Conservation (phyloP, 2,888 invertebrate genomes). For the Caenorhabditis sp. region DNA sequence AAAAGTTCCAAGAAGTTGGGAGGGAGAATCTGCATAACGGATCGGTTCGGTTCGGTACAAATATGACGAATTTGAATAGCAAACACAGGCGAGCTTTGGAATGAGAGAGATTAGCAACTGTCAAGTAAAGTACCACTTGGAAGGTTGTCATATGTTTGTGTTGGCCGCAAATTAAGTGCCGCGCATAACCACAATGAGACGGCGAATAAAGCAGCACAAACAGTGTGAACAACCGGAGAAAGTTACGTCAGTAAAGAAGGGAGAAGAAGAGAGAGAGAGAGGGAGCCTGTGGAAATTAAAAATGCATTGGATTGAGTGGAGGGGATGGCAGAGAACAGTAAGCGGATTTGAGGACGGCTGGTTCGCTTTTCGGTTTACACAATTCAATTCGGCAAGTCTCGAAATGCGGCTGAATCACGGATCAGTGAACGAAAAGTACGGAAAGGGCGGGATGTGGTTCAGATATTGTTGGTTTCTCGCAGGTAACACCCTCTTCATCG, state of each 20-base stretch:
- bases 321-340: conserved; percentile 2
- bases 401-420: conserved; percentile 9
- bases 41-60: neutral
- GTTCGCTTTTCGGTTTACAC: conserved; percentile 4
- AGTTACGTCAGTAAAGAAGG: conserved; percentile 16
- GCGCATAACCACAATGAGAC: conserved; percentile 14
- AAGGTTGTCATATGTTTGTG: conserved; percentile 10
- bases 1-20: neutral
- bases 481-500: neutral
- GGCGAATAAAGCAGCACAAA: conserved; percentile 5
- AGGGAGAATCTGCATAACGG: conserved; percentile 48
- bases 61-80: conserved; percentile 35
- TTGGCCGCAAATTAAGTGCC: conserved; percentile 25
- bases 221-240: neutral
- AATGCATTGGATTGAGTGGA: conserved; percentile 5
- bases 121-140: conserved; percentile 24
- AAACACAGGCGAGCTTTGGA: conserved; percentile 33
- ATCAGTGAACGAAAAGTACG: conserved; percentile 20
- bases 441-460: neutral
- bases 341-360: conserved; percentile 23
- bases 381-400: conserved; percentile 9
- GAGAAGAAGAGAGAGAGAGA: neutral
- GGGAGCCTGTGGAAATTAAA: conserved; percentile 3
- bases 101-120: conserved; percentile 36
- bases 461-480: conserved; percentile 16